A percentile compares a stretch with the other conserved stretches of the same genome.
Conservation (phyloP, 2,797 vertebrate genomes). For the Eulemur albifrons region DNA sequence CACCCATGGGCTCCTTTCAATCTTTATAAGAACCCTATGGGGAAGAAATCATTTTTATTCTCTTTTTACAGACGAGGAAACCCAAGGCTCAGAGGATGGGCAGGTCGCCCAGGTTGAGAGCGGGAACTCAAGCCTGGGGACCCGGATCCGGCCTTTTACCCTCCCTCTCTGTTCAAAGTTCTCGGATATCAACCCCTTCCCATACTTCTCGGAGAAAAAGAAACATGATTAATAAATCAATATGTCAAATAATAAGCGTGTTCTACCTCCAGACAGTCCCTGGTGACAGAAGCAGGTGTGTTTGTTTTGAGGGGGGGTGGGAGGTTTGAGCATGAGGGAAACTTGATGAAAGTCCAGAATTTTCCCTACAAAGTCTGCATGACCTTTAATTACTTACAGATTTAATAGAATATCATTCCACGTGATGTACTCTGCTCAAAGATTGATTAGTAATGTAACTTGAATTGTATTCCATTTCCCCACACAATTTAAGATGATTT, state of each 20-base stretch:
- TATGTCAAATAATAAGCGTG: not conserved
- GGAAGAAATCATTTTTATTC: no score
- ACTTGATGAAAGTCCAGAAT: constrained; percentile 64
- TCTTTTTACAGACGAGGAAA: not conserved
- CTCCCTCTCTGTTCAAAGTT: not conserved
- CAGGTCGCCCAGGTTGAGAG: not conserved
- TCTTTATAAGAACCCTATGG: not conserved
- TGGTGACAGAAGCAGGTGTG: not conserved
- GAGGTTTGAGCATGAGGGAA: not conserved
- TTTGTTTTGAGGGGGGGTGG: not conserved
- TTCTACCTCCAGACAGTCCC: not conserved
- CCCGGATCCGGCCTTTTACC: not conserved
- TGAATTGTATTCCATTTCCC: constrained; percentile 46
- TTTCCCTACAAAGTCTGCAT: not conserved
- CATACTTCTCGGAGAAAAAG: not conserved
- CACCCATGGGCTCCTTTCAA: not conserved
- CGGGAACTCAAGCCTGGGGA: not conserved
- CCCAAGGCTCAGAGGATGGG: not conserved
- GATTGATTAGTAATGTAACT: constrained; percentile 45
- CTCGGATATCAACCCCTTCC: not conserved
- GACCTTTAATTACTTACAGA: constrained; percentile 59
- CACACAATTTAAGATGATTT: constrained; percentile 53
- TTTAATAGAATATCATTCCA: not conserved
- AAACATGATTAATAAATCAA: constrained; percentile 18
- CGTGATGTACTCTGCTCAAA: not conserved